Evolutionary conservation across 2,797 vertebrate genomes (phyloP).

Genomic region (Hephaestus fuliginosus): DNA sequence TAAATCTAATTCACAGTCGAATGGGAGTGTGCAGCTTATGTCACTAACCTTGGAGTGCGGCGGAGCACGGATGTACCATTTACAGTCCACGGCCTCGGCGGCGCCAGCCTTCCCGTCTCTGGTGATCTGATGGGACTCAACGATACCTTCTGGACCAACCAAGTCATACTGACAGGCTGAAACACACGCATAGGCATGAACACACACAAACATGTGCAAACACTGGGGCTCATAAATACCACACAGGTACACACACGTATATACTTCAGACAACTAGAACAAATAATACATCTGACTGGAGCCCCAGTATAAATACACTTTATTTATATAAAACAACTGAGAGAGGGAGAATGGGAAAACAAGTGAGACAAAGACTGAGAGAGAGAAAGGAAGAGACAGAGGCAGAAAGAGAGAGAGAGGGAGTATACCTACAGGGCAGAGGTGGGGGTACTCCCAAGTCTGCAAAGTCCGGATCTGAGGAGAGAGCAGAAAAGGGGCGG

Average conservation of each 20-base stretch:
- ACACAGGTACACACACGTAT: constrained; percentile 2
- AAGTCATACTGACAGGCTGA: constrained; percentile 98
- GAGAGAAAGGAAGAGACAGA: constrained; percentile 14
- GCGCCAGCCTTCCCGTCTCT: constrained; percentile 95
- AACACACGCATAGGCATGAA: constrained; percentile 73
- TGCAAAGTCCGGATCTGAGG: constrained; percentile 99
- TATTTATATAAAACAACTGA: neutral
- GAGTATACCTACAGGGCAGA: constrained; percentile 94
- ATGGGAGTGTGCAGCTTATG: neutral
- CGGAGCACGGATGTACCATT: constrained; percentile 98
- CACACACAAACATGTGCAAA: constrained; percentile 42
- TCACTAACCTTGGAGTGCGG: constrained; percentile 97
- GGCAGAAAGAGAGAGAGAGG: constrained; percentile 38
- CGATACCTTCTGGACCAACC: constrained; percentile 98
- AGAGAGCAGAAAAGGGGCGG: constrained; percentile 68
- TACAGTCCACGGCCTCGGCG: constrained; percentile 96
- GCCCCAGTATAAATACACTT: neutral
- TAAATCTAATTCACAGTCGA: constrained; percentile 34
- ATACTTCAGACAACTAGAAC: constrained; percentile 29
- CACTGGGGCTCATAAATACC: constrained; percentile 33
- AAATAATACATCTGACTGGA: constrained; percentile 9
- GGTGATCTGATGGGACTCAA: constrained; percentile 96
- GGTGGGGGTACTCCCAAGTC: constrained; percentile 96
- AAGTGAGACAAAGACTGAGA: constrained; percentile 32
- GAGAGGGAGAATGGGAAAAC: neutral